phyloP scores from a whole-genome alignment of 2,888 invertebrate genomes.

The Chironomus tentans region DNA sequence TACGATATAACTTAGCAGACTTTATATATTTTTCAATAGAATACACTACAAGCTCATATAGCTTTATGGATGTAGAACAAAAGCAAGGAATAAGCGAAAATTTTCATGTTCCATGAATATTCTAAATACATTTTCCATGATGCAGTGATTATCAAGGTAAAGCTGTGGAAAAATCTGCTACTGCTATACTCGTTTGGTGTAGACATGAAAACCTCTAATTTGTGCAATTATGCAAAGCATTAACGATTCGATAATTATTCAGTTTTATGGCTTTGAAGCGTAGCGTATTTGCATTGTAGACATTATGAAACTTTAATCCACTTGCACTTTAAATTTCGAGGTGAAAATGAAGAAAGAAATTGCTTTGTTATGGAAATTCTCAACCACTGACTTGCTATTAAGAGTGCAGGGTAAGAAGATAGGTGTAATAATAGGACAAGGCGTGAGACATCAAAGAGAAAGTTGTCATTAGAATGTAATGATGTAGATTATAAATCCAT shows the following conservation, averaged over 20 bases:
- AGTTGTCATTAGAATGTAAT: too few species aligned
- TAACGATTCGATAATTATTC: constrained; percentile 15
- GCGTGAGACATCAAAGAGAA: too few species aligned
- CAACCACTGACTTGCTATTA: too few species aligned
- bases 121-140: neutral
- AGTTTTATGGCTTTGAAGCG: neutral
- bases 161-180: neutral
- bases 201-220: constrained; percentile 14
- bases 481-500: too few species aligned
- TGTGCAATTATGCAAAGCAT: constrained; percentile 9
- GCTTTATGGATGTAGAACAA: too few species aligned
- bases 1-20: too few species aligned
- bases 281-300: neutral
- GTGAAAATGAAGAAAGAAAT: neutral
- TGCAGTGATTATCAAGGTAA: constrained; percentile 8
- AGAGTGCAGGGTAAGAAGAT: too few species aligned
- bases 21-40: too few species aligned
- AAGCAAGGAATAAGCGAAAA: too few species aligned
- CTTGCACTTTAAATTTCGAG: neutral
- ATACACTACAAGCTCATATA: too few species aligned
- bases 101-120: too few species aligned
- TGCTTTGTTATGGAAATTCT: neutral
- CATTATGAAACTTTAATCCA: neutral
- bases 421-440: too few species aligned
- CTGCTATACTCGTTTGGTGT: neutral